Evolutionary conservation across 2,797 vertebrate species (phyloP), one percentile per base, ranked within the genome.

Genomic region (Rhinoraja longicauda): DNA sequence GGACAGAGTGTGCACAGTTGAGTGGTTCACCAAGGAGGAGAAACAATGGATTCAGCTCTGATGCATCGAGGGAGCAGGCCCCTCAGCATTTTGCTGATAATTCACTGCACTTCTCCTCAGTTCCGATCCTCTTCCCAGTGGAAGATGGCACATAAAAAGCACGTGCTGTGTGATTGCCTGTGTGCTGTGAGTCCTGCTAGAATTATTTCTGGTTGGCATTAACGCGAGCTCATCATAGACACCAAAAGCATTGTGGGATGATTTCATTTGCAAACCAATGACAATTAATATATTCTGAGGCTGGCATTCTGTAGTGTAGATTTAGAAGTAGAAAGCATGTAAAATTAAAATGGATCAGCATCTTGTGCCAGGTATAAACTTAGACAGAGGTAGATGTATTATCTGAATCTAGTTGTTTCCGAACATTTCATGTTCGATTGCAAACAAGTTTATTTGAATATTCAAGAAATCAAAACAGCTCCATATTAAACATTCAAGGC

Each of bases 291-390:
- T 86, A 62, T 86, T 62, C 82, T 64, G 82, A 57, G 62, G 57
- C 13, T 57, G 62, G 17, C 1, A 9, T n/a, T 24, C 81, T 84
- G 81, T 84, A 10, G 26, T 59, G n/a, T 64, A 64, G 59, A 86
- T 62, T 86, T 86, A 17, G 13, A 86, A 19, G 57, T n/a, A 32
- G 57, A 86, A 62, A 86, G 82, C 29, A 64, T 12, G n/a, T 86
- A 86, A 86, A 62, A 64, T 86, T 86, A 15, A 62, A 86, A 64
- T 86, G 82, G 59, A 59, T 32, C 62, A n/a, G n/a, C 57, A 62
- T 21, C 4, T 62, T 64, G 29, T 64, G 82, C 29, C 57, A n/a
- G 62, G 57, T 86, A 62, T 10, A 29, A 59, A 45, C 21, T 53
- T 19, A 7, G 21, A 2, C 12, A 82, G 21, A 57, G 21, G 26